These are phyloP conservation scores for Camelus dromedarius DNA, from an alignment of 2,113 vertebrate genomes.

Conservation along the genomic window DNA sequence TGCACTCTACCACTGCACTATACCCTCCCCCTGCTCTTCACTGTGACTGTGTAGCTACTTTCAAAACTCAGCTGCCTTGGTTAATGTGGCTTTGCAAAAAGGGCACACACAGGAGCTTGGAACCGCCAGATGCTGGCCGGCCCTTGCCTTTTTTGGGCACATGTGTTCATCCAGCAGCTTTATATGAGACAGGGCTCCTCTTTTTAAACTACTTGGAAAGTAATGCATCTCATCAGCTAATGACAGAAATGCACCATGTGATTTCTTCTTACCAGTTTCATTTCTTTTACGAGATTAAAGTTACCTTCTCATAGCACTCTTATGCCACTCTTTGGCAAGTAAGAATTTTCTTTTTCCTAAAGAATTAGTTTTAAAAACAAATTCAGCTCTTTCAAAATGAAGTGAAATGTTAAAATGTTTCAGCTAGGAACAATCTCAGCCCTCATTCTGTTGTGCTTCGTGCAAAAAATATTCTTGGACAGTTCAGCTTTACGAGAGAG, in stretches of 20 bases:
- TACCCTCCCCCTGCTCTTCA: no score
- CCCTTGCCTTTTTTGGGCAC: neutral
- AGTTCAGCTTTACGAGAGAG: neutral
- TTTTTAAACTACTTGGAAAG: neutral
- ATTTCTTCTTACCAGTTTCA: neutral
- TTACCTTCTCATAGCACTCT: neutral
- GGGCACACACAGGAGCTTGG: neutral
- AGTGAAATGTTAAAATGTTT: slow-evolving; percentile 31
- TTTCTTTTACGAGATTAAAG: neutral
- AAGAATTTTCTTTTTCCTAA: neutral
- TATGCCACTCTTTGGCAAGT: neutral
- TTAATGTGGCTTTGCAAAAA: slow-evolving; percentile 27
- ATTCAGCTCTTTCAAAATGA: slow-evolving; percentile 20
- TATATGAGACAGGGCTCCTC: neutral
- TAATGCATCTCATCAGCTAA: neutral
- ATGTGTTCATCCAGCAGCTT: neutral
- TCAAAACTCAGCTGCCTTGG: neutral
- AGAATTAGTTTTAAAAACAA: neutral
- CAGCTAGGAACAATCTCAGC: neutral
- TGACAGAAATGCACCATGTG: neutral
- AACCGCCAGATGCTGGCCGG: neutral
- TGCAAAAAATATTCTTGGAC: neutral
- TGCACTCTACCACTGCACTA: no score
- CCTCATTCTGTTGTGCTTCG: neutral
- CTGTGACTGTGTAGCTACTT: neutral